Percentiles rank a stretch among this genome's conserved stretches.
Conservation (phyloP, 2,888 invertebrate genomes). For the Drosophila antonietae region DNA sequence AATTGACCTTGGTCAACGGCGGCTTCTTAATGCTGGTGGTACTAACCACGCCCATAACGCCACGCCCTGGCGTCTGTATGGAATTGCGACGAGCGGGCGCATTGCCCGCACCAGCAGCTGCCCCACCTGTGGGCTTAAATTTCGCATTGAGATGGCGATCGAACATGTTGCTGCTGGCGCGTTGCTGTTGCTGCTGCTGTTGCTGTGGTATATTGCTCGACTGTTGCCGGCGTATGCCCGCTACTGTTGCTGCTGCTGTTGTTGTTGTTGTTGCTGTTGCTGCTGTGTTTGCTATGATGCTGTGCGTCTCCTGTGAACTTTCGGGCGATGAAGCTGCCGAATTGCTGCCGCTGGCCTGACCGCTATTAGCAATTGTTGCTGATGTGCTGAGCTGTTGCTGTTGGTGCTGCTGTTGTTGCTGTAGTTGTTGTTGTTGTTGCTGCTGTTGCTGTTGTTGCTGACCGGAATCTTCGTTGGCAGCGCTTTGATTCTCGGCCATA, state of each 20-base stretch:
- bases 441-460: conserved; percentile 81
- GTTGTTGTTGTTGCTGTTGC: conserved; percentile 18
- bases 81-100: conserved; percentile 75
- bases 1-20: conserved; percentile 77
- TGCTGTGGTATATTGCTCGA: conserved; percentile 29
- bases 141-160: conserved; percentile 80
- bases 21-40: conserved; percentile 76
- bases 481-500: conserved; percentile 84
- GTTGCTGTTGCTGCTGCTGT: conserved; percentile 39
- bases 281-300: conserved; percentile 47
- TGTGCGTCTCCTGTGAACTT: conserved; percentile 76
- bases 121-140: conserved; percentile 69
- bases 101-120: conserved; percentile 40
- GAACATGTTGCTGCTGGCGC: conserved; percentile 70
- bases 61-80: conserved; percentile 73
- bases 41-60: conserved; percentile 54
- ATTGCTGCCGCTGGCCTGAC: conserved; percentile 64
- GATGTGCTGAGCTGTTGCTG: conserved; percentile 58
- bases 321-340: conserved; percentile 80
- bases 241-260: conserved; percentile 34
- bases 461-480: conserved; percentile 84
- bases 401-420: conserved; percentile 63
- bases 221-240: conserved; percentile 43
- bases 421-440: conserved; percentile 76
- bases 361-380: conserved; percentile 56